phyloP scores from a whole-genome alignment of 2,888 invertebrate species.

The Athalia cordata region DNA sequence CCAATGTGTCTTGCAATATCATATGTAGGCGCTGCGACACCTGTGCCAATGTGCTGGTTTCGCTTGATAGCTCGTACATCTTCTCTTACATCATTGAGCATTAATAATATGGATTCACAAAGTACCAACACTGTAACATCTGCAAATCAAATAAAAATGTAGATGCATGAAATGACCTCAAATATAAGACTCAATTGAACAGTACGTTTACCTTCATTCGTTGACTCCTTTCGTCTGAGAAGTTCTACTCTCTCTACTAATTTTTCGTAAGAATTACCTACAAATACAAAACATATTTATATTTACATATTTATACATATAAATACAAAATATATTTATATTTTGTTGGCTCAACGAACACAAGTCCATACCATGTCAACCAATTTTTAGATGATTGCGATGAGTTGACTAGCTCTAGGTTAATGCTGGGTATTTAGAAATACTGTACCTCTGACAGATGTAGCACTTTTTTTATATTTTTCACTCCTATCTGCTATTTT shows the following conservation, averaged over 20 bases:
- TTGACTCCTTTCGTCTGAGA: not conserved
- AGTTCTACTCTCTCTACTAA: not conserved
- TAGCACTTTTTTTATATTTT: not conserved
- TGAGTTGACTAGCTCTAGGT: conserved; percentile 10
- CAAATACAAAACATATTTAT: not conserved
- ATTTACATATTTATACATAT: too few relatives aligned
- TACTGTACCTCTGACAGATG: conserved; percentile 9
- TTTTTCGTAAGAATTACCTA: not conserved
- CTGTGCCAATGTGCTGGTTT: not conserved
- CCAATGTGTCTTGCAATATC: not conserved
- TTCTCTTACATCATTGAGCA: conserved; percentile 2
- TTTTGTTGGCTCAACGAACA: conserved; percentile 9
- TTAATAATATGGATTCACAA: not conserved
- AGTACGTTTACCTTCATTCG: not conserved
- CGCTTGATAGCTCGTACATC: conserved; percentile 18
- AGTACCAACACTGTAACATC: conserved; percentile 12
- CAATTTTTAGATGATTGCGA: conserved; percentile 14
- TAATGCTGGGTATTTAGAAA: too few relatives aligned
- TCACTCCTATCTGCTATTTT: not conserved
- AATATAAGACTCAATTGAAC: not conserved
- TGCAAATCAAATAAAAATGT: not conserved
- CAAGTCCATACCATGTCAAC: not conserved
- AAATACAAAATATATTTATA: too few relatives aligned
- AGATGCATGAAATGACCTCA: conserved; percentile 4
- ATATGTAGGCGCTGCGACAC: not conserved